Base-by-base conservation (phyloP, 2,888 invertebrate genomes). In the Drosophila histrio region DNA sequence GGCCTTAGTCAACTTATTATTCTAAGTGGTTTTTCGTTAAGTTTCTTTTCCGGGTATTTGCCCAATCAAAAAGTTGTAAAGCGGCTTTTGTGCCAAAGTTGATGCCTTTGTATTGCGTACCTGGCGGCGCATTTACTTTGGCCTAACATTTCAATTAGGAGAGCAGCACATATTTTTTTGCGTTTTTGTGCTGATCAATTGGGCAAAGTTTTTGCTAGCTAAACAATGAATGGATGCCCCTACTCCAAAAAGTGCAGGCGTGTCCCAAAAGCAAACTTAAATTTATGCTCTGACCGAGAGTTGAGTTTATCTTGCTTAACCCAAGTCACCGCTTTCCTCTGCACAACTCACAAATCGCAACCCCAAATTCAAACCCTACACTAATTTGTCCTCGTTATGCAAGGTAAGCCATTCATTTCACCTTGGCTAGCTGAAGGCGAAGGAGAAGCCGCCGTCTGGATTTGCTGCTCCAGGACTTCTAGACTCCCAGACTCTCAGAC, bases 311-410 rank as follows among this genome's bases (percentile, higher is more conserved):
- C 67, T 73, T 60, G 69, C 54, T 36, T 39, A 69, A 63, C 49
- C 74, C 24, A 43, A 58, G 19, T 1, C 28, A 4, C 22, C 19
- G 5, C 22, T 22, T 4, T 2, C 7, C 7, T 13, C 47, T 44
- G 32, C 24, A 32, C 21, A 30, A 13, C 39, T n/a, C 43, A 24
- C 46, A 46, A 46, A 43, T 28, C 19, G 36, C 17, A 9, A 15
- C 8, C 44, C 49, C 24, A 54, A 24, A 32, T 41, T 50, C 39
- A 50, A 19, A 41, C 41, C 24, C 46, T 28, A 39, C 59, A 73
- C 62, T 72, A 66, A 85, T 81, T 85, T 80, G 75, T 81, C 82
- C 50, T 67, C 72, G 72, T 85, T 80, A 78, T 80, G 79, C 78
- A 74, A 60, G 63, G 53, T 60, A 58, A 77, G 65, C 71, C 74